phyloP scores from a whole-genome alignment of 2,888 invertebrate genomes.

The Tyria jacobaeae region DNA sequence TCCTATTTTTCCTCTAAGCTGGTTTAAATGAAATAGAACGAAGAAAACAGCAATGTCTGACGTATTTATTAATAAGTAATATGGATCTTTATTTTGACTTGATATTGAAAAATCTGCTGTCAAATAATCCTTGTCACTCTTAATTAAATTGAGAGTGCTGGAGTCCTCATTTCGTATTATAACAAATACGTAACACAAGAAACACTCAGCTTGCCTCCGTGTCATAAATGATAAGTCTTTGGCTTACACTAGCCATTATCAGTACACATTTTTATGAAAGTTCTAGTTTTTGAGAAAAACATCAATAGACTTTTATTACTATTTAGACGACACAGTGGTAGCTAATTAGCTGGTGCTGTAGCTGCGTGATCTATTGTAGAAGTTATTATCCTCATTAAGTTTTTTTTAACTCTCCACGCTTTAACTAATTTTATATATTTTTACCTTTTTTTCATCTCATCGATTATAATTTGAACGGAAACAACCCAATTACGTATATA shows the following conservation, averaged over 20 bases:
- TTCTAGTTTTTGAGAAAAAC: no score
- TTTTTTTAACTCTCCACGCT: no score
- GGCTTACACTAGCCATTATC: no score
- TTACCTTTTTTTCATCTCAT: neutral
- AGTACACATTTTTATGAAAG: no score
- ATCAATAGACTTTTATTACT: no score
- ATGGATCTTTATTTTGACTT: slow-evolving; percentile 1
- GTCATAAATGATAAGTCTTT: neutral
- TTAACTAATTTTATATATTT: no score
- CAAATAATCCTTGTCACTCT: slow-evolving; percentile 1
- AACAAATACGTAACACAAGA: neutral
- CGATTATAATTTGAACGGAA: slow-evolving; percentile 1
- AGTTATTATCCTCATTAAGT: no score
- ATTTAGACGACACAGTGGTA: no score
- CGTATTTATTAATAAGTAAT: neutral
- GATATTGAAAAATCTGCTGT: neutral
- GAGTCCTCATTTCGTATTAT: slow-evolving; percentile 1
- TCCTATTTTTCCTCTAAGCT: neutral
- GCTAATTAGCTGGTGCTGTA: no score
- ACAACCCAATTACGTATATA: slow-evolving; percentile 55
- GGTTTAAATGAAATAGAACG: neutral
- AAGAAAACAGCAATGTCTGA: neutral
- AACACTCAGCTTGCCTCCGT: neutral
- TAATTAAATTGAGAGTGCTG: slow-evolving; percentile 1
- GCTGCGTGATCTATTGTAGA: no score